These are phyloP conservation scores for Desmodus rotundus DNA, from an alignment of 2,113 vertebrate species.

Conservation along the genomic window DNA sequence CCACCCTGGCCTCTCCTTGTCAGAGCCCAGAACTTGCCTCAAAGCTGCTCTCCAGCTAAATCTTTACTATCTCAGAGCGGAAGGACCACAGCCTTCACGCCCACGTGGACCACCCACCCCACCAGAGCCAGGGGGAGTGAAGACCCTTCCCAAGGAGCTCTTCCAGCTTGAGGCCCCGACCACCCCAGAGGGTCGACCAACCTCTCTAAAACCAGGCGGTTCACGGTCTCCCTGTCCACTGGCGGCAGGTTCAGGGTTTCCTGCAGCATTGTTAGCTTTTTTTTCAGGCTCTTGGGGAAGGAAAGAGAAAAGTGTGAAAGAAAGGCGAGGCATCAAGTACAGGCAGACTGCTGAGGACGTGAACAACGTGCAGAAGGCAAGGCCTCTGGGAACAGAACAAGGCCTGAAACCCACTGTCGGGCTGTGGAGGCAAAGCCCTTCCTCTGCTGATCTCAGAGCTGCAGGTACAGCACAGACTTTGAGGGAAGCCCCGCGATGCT, in stretches of 20 bases:
- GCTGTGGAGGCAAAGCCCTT: background rate
- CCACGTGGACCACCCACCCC: background rate
- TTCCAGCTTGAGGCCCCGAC: background rate
- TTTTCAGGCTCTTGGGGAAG: conserved; percentile 90
- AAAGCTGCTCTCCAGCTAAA: background rate
- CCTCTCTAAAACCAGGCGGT: conserved; percentile 94
- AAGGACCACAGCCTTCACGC: background rate
- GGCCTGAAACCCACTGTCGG: background rate
- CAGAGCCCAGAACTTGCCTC: background rate
- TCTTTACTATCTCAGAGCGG: background rate
- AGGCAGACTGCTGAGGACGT: background rate
- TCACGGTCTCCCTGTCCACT: conserved; percentile 89
- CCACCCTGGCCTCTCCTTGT: background rate
- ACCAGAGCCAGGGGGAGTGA: background rate
- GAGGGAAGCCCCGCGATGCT: background rate
- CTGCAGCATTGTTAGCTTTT: conserved; percentile 93
- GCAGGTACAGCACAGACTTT: background rate
- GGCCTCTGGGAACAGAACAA: background rate
- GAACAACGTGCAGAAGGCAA: background rate
- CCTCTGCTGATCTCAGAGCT: background rate
- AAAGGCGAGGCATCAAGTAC: background rate
- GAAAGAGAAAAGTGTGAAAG: background rate
- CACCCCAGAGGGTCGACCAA: conserved; percentile 67
- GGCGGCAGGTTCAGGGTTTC: conserved; percentile 92
- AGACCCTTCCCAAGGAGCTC: background rate